A percentile compares a stretch with the other conserved stretches of the same genome.
These are phyloP conservation scores for Megaceryle torquata DNA, from an alignment of 2,113 vertebrate genomes.

Conservation along the genomic window DNA sequence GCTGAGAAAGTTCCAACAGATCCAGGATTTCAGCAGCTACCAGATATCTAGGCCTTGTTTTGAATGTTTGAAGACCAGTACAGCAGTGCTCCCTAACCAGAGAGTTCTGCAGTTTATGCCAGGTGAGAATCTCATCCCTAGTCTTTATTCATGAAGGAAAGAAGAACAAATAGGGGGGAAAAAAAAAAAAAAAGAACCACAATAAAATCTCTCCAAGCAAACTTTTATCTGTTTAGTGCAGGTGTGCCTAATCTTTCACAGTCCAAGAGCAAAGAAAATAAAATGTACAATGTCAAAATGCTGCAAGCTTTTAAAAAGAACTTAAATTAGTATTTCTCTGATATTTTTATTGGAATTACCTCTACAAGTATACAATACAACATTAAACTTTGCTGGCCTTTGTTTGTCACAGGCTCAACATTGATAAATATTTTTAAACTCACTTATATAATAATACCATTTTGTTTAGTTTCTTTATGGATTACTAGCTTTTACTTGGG, in stretches of 20 bases:
- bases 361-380: background rate
- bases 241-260: slow-evolving; percentile 24
- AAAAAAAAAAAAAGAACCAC: background rate
- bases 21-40: background rate
- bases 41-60: background rate
- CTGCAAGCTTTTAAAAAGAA: background rate
- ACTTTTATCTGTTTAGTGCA: slow-evolving; percentile 20
- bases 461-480: background rate
- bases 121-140: background rate
- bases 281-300: background rate
- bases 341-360: slow-evolving; percentile 16
- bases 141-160: background rate
- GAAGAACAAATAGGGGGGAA: background rate
- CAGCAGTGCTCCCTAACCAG: background rate
- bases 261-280: background rate
- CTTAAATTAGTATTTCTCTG: background rate
- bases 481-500: background rate
- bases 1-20: background rate
- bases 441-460: background rate
- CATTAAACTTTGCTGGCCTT: background rate
- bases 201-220: background rate
- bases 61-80: background rate
- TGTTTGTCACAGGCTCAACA: background rate
- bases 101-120: background rate
- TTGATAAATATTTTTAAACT: background rate